These are phyloP conservation scores for Microtus montanus DNA, from an alignment of 2,113 vertebrate species.

Conservation along the genomic window DNA sequence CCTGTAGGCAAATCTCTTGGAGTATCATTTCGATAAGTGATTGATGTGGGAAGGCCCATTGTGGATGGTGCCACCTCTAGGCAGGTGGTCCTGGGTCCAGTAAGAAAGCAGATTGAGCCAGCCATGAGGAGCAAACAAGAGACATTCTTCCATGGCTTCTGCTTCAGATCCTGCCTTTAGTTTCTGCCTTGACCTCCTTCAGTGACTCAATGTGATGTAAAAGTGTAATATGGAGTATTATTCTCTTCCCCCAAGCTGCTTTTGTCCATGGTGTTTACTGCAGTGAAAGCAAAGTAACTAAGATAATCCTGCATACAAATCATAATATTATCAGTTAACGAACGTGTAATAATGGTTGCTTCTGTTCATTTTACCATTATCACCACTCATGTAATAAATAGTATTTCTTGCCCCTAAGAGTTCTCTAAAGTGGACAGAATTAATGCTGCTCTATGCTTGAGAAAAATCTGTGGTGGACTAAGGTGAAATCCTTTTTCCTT, in stretches of 20 bases:
- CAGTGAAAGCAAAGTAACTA: background rate
- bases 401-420: background rate
- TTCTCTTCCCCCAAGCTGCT: background rate
- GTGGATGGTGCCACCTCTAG: background rate
- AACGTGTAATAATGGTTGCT: background rate
- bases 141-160: background rate
- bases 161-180: background rate
- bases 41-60: background rate
- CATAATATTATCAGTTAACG: background rate
- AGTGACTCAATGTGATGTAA: background rate
- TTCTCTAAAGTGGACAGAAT: background rate
- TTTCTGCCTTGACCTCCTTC: background rate
- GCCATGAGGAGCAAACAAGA: background rate
- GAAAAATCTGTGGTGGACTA: background rate
- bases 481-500: background rate
- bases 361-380: background rate
- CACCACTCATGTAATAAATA: background rate
- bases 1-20: background rate
- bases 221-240: background rate
- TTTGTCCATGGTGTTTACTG: background rate
- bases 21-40: background rate
- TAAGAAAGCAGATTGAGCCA: background rate
- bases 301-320: background rate
- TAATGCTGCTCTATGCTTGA: background rate
- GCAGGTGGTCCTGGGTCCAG: background rate